phyloP scores from a whole-genome alignment of 2,888 invertebrate species.

The Himalopsyche tibetana region DNA sequence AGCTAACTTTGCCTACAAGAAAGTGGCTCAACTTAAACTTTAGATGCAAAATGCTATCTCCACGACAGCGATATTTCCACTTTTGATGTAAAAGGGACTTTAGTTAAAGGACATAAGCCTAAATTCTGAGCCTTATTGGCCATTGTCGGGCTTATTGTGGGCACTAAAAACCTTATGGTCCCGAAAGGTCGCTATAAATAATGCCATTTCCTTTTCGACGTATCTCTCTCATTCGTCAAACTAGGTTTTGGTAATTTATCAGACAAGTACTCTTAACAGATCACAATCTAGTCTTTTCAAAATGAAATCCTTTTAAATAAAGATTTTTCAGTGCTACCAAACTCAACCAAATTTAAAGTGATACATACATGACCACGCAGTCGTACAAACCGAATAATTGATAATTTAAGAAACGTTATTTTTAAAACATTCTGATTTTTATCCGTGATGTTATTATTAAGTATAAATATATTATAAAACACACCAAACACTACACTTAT shows the following conservation, averaged over 20 bases:
- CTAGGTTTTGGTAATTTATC: background rate
- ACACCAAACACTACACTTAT: too few species aligned
- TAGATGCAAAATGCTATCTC: slow-evolving; percentile 25
- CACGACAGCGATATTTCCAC: slow-evolving; percentile 7
- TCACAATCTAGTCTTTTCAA: background rate
- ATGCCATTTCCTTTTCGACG: slow-evolving; percentile 6
- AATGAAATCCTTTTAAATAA: background rate
- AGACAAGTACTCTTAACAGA: background rate
- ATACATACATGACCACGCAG: too few species aligned
- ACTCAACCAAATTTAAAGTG: too few species aligned
- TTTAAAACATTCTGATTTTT: too few species aligned
- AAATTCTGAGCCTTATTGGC: slow-evolving; percentile 20
- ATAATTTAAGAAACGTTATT: too few species aligned
- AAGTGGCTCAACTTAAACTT: background rate
- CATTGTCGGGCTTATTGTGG: slow-evolving; percentile 34
- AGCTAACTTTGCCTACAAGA: background rate
- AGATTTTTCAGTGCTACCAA: too few species aligned
- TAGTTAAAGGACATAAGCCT: slow-evolving; percentile 22
- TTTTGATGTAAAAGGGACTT: slow-evolving; percentile 26
- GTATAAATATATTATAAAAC: too few species aligned
- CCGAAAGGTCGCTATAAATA: slow-evolving; percentile 25
- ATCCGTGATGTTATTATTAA: too few species aligned
- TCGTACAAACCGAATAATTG: too few species aligned
- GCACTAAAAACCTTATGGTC: slow-evolving; percentile 34
- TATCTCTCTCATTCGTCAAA: slow-evolving; percentile 28